A percentile compares a stretch with the other conserved stretches of the same genome.
phyloP scores from a whole-genome alignment of 2,113 vertebrate genomes.

The Colius striatus region DNA sequence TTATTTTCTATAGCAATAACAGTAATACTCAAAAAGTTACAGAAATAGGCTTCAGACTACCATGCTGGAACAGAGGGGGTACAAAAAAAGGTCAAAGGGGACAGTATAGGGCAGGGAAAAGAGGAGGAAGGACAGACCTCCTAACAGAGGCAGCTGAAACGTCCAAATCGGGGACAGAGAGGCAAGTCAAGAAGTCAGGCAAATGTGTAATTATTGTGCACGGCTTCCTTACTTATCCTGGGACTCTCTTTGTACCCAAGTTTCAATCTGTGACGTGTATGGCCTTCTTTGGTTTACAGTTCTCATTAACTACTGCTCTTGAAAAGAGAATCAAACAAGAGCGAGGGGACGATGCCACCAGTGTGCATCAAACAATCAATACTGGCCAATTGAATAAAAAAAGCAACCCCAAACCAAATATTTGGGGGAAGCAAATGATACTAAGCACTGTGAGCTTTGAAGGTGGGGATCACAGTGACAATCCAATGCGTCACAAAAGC shows the following conservation, averaged over 20 bases:
- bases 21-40: background rate
- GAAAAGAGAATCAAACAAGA: background rate
- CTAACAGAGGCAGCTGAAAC: background rate
- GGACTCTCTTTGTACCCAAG: background rate
- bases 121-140: background rate
- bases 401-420: background rate
- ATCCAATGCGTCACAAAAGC: background rate
- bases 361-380: background rate
- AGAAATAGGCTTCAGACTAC: constrained; percentile 12
- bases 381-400: background rate
- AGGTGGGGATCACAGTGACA: background rate
- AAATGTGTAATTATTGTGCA: background rate
- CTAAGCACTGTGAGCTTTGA: background rate
- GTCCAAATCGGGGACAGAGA: background rate
- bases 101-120: background rate
- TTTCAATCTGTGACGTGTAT: background rate
- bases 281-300: background rate
- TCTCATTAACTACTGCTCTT: background rate
- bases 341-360: background rate
- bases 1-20: constrained; percentile 7
- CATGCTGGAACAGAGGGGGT: constrained; percentile 26
- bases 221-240: constrained; percentile 39
- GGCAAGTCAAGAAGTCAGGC: constrained; percentile 1
- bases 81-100: background rate
- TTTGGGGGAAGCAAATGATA: background rate